Evolutionary conservation across 1,140 invertebrate species (phyloP), one percentile per base, ranked within the genome.

Genomic region (Microplitis mediator): DNA sequence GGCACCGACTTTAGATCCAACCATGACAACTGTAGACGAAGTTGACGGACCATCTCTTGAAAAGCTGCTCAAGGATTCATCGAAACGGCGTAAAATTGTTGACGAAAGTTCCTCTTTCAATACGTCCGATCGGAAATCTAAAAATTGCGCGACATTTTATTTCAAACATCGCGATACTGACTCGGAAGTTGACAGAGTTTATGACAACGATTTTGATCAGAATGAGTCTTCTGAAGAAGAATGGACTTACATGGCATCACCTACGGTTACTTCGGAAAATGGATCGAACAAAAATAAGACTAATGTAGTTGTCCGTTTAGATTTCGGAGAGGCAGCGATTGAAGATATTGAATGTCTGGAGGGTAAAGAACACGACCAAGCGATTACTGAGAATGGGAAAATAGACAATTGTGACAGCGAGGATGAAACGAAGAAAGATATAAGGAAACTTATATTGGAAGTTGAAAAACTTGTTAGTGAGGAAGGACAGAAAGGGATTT

Each of bases 121-220:
- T 71, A 85, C 84, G 51, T 92, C 92, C 1, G 92, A 94, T 84
- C 87, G 93, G 73, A 93, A 92, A 80, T 93, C 92, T 11, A 93
- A 92, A 78, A 94, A 95, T 80, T 91, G 91, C 78, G 94, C 91
- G 71, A 94, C 92, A 65, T 95, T 93, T 82, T 95, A 95, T 83
- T 95, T 94, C 83, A 93, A 91, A 83, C 94, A 95, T 82, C 88
- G 90, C 80, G 94, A 96, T 80, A 95, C 94, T 2, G 94, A 95
- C 84, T 93, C 93, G 0, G 94, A 95, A 75, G 82, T 78, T 6
- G 85, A 86, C 50, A 79, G 80, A 58, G 74, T 69, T 16, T 75
- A 72, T 76, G n/a, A 60, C 4, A 62, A 66, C 74, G 11, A 80
- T 79, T 35, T 3, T 23, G 75, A 68, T 14, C 88, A 83, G 65